Conservation (phyloP, 1,140 invertebrate species). For the Neotoxoptera formosana region DNA sequence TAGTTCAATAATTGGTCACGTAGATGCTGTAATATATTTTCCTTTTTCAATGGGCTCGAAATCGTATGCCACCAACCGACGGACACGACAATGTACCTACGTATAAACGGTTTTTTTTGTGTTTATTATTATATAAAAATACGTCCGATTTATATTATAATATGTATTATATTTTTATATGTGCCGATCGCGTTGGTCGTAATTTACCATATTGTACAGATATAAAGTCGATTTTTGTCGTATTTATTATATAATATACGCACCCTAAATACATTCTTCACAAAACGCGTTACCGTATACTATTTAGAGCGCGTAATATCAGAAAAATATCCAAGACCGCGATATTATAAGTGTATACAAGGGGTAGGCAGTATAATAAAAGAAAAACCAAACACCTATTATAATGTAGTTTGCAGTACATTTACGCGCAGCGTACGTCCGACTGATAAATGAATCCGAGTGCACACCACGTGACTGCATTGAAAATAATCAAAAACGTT, state of each 20-base stretch:
- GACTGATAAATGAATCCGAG: slow-evolving; percentile 24
- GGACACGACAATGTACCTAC: background rate
- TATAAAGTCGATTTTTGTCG: background rate
- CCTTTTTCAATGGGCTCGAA: background rate
- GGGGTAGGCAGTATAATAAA: background rate
- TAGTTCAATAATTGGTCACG: slow-evolving; percentile 8
- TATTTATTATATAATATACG: too few relatives aligned
- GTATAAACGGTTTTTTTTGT: background rate
- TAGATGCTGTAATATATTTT: background rate
- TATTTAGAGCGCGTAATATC: background rate
- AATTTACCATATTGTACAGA: background rate
- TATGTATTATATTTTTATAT: background rate
- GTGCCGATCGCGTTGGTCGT: background rate
- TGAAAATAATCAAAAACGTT: slow-evolving; percentile 11
- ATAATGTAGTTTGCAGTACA: too few relatives aligned
- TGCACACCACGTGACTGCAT: background rate
- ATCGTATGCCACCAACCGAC: background rate
- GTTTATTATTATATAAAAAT: background rate
- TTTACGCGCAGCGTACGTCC: background rate
- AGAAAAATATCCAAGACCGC: background rate
- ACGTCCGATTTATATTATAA: background rate
- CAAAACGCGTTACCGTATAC: background rate
- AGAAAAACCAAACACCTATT: background rate
- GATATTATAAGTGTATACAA: background rate
- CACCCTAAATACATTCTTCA: background rate